These are phyloP conservation scores for Chrysolina haemoptera DNA, from an alignment of 2,888 invertebrate genomes.

Conservation along the genomic window DNA sequence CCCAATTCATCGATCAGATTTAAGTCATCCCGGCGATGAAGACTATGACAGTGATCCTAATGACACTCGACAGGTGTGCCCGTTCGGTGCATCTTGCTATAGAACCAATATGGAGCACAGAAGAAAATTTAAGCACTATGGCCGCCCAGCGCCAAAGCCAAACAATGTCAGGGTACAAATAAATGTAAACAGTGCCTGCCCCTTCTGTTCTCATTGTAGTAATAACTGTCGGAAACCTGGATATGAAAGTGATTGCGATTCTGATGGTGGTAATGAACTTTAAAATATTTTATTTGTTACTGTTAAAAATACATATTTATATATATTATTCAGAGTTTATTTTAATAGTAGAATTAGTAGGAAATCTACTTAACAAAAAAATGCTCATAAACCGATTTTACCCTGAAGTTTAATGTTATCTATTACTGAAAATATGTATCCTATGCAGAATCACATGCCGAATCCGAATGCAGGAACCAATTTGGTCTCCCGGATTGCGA, in stretches of 20 bases:
- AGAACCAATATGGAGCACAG: conserved; percentile 75
- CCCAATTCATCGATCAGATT: conserved; percentile 73
- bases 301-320: not conserved
- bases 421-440: too few species aligned
- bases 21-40: conserved; percentile 77
- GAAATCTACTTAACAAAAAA: too few species aligned
- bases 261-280: conserved; percentile 35
- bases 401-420: too few species aligned
- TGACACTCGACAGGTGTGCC: conserved; percentile 72
- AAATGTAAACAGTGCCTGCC: conserved; percentile 43
- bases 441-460: too few species aligned
- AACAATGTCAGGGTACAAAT: conserved; percentile 40
- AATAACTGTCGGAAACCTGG: conserved; percentile 46
- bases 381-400: too few species aligned
- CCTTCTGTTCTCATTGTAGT: conserved; percentile 51
- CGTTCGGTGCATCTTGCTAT: conserved; percentile 74
- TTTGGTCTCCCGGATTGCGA: too few species aligned
- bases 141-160: conserved; percentile 54
- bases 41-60: conserved; percentile 72
- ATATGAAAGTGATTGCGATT: conserved; percentile 53
- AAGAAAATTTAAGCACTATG: conserved; percentile 70
- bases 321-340: not conserved
- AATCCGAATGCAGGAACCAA: too few species aligned
- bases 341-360: too few species aligned
- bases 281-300: not conserved